Base-by-base conservation (phyloP, 2,797 vertebrate genomes). In the Rhinogobio ventralis region DNA sequence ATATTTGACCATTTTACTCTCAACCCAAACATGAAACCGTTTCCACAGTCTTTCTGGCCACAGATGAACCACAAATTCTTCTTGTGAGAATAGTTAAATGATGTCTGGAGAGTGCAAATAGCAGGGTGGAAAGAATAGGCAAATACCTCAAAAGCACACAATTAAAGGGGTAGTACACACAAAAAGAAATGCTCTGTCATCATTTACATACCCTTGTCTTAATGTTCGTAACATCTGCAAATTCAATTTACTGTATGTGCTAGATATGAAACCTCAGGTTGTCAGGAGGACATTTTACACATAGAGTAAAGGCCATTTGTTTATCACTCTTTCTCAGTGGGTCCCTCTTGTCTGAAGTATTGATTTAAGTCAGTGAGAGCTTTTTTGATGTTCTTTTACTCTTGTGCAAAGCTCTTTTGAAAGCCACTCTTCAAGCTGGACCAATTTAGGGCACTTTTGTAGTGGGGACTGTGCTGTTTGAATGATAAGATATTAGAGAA, bases 341-440 rank as follows among this genome's bases (percentile, higher is more conserved):
- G 64, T 45, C 64, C 2, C 13, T 77, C 25, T 55, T n/a, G 15
- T 68, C 49, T 33, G 49, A 68, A 57, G 36, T 84, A 83, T 83
- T 84, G 82, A 77, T 84, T 53, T 69, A 77, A 28, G 49, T 68
- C 62, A 0, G 36, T 69, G 33, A 69, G 57, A 55, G 64, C 25
- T 46, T 84, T 84, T 84, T 76, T 76, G 64, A 46, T 78, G 74
- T 49, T 77, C 25, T 77, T 77, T 69, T 77, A 45, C 74, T 76
- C 20, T 57, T 45, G 23, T 76, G 46, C 60, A 42, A 11, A 17
- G 30, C n/a, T 46, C 42, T 57, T 57, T 75, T 75, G 71, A 83
- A 83, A 83, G 71, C 45, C 30, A 51, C 71, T 51, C 57, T 74
- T 17, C 1, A 36, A 64, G 57, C 69, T 25, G 1, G 69, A 73